Percentiles rank a stretch among this genome's conserved stretches.
These are phyloP conservation scores for Sebastes oblongus DNA, from an alignment of 2,797 vertebrate genomes.

Conservation along the genomic window DNA sequence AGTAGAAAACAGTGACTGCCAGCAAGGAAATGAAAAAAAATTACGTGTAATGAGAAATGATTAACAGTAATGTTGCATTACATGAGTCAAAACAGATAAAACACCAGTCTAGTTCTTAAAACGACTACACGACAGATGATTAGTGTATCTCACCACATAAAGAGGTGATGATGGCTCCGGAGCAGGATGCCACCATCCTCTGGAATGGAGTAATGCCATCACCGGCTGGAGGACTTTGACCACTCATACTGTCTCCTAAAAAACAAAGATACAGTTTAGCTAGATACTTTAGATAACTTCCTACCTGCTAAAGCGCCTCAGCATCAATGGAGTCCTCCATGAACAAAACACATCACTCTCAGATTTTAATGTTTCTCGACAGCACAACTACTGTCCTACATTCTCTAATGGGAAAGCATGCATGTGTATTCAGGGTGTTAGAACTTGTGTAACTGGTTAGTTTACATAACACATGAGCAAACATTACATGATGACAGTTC, in stretches of 20 bases:
- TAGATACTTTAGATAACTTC: conserved; percentile 3
- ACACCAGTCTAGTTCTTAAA: too few species aligned
- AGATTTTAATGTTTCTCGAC: background rate
- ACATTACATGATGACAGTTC: conserved; percentile 26
- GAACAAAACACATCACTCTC: conserved; percentile 1
- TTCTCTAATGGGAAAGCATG: background rate
- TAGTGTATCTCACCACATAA: conserved; percentile 84
- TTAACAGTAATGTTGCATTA: too few species aligned
- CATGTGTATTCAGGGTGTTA: background rate
- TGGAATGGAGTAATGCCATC: conserved; percentile 85
- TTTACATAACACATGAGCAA: conserved; percentile 7
- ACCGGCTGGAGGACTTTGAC: conserved; percentile 35
- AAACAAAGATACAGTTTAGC: background rate
- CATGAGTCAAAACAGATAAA: too few species aligned
- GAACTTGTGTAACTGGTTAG: background rate
- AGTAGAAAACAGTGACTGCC: too few species aligned
- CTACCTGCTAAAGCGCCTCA: conserved; percentile 37
- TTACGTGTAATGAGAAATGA: too few species aligned
- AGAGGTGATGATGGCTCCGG: conserved; percentile 90
- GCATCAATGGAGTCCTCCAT: background rate
- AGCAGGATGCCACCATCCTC: conserved; percentile 89
- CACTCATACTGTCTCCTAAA: conserved; percentile 71
- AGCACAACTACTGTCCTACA: too few species aligned
- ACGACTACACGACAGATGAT: background rate
- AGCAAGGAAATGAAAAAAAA: too few species aligned